Conservation (phyloP, 30 jellyfish, hydroid and myxozoan genomes). For the Cassiopea xamachana region DNA sequence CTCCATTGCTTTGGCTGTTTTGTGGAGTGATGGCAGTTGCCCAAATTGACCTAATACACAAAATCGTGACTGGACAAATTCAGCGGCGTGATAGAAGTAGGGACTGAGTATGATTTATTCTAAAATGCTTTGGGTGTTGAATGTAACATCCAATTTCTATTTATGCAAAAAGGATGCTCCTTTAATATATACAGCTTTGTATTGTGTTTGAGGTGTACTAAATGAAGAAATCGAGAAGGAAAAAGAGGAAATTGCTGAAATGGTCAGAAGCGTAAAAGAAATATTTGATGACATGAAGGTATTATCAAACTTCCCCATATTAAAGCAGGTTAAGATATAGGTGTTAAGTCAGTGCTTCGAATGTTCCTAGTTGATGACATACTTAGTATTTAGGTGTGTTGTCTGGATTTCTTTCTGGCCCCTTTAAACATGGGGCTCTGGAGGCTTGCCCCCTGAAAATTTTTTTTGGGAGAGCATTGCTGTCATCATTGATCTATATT, state of each 20-base stretch:
- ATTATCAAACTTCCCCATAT: background rate
- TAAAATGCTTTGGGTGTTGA: background rate
- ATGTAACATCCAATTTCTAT: background rate
- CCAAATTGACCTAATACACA: conserved; percentile 19
- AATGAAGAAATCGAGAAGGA: conserved; percentile 19
- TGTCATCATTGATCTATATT: no score
- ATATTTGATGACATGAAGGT: background rate
- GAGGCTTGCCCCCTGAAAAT: no score
- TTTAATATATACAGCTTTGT: background rate
- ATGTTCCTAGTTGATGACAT: no score
- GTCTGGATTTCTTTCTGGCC: no score
- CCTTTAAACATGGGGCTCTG: no score
- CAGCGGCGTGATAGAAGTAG: conserved; percentile 1
- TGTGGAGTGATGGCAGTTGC: conserved; percentile 59
- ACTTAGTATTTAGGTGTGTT: no score
- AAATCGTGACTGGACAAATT: conserved; percentile 11
- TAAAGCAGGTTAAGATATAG: no score
- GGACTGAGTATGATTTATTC: background rate
- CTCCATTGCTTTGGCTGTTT: conserved; percentile 21
- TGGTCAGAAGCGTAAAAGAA: background rate
- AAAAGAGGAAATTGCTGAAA: conserved; percentile 25
- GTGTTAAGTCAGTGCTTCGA: no score
- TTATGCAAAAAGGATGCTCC: background rate
- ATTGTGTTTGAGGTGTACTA: background rate
- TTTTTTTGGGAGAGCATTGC: no score